Evolutionary conservation across 1,140 invertebrate genomes (phyloP).

Genomic region (Drosophila pruinosa): DNA sequence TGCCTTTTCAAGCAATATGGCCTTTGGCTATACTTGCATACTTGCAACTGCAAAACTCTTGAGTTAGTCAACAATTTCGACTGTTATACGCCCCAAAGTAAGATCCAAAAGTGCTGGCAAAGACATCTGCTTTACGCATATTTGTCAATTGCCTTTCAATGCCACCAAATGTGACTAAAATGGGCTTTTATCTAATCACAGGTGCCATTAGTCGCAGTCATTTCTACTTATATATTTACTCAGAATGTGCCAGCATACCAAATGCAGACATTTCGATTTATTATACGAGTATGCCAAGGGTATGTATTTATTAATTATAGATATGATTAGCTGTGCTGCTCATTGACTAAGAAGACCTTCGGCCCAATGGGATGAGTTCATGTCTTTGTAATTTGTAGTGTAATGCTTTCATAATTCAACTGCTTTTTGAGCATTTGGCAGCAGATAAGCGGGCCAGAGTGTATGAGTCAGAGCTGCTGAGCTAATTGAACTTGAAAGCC

Average conservation of each 20-base stretch:
- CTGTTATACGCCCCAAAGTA: neutral
- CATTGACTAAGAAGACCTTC: slow-evolving; percentile 2
- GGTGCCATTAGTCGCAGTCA: slow-evolving; percentile 23
- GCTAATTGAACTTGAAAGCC: slow-evolving; percentile 34
- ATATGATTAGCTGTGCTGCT: slow-evolving; percentile 32
- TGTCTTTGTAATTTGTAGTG: slow-evolving; percentile 26
- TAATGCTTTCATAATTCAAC: slow-evolving; percentile 26
- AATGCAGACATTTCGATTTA: slow-evolving; percentile 9
- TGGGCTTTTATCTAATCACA: slow-evolving; percentile 35
- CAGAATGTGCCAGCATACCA: neutral
- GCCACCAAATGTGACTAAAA: slow-evolving; percentile 4
- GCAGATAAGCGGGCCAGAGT: slow-evolving; percentile 16
- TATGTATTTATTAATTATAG: slow-evolving; percentile 32
- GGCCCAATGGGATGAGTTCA: slow-evolving; percentile 26
- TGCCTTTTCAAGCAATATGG: neutral
- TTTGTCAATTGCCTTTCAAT: neutral
- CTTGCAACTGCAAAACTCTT: neutral
- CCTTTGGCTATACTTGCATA: neutral
- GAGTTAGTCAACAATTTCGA: too few relatives aligned
- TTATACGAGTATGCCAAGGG: neutral
- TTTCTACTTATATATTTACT: slow-evolving; percentile 8
- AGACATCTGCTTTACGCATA: neutral
- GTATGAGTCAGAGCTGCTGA: slow-evolving; percentile 18
- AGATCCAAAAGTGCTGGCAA: neutral
- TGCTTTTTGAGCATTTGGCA: neutral